phyloP scores from a whole-genome alignment of 1,140 invertebrate genomes.

The Pseudomyrmex pallidus region DNA sequence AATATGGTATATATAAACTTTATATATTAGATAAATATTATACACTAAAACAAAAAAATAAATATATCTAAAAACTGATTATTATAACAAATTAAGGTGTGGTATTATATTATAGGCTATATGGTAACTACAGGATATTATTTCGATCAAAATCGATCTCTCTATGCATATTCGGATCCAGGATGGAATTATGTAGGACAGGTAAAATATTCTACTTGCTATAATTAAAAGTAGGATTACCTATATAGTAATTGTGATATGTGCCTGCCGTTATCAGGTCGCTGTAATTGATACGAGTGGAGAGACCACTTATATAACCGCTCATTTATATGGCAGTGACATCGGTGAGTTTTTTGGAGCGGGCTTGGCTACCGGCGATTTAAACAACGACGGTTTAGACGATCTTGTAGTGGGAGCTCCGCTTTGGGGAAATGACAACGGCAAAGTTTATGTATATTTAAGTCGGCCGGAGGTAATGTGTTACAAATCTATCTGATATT shows the following conservation, averaged over 20 bases:
- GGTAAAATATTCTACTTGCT: constrained; percentile 56
- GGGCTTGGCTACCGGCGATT: constrained; percentile 88
- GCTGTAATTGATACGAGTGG: constrained; percentile 72
- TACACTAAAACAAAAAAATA: not conserved
- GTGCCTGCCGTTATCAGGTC: constrained; percentile 58
- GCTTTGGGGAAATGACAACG: constrained; percentile 85
- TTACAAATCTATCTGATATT: constrained; percentile 56
- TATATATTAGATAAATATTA: no score
- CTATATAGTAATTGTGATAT: no score
- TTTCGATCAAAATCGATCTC: constrained; percentile 76
- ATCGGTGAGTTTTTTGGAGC: constrained; percentile 92
- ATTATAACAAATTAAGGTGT: constrained; percentile 1
- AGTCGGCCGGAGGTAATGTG: constrained; percentile 72
- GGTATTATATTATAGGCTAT: constrained; percentile 83
- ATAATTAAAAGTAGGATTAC: not conserved
- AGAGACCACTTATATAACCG: constrained; percentile 69
- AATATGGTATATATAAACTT: constrained; percentile 1
- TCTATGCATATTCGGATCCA: constrained; percentile 87
- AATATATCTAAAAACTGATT: not conserved
- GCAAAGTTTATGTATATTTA: constrained; percentile 87
- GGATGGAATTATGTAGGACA: constrained; percentile 83
- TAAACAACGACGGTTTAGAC: constrained; percentile 89
- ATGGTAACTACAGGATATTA: constrained; percentile 87
- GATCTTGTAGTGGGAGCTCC: constrained; percentile 93
- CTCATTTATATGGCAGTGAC: constrained; percentile 85